These are phyloP conservation scores for Andrena trimmerana DNA, from an alignment of 2,888 invertebrate genomes.

Conservation along the genomic window DNA sequence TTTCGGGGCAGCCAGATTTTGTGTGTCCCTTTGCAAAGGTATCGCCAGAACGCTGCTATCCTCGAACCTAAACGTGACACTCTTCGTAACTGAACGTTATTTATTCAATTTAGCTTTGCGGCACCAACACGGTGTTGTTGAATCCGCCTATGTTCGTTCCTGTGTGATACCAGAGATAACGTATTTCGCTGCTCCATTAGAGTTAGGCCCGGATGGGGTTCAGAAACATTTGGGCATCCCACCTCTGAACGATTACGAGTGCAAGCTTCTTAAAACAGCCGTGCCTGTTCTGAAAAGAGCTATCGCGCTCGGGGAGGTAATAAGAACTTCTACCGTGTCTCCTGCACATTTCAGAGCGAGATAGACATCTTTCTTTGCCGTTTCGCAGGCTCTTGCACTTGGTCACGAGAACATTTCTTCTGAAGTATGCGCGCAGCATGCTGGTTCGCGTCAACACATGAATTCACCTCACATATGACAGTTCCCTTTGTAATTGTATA, in stretches of 20 bases:
- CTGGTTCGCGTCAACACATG: too few species aligned
- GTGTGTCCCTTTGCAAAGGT: slow-evolving; percentile 87
- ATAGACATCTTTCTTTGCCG: background rate
- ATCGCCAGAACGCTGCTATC: background rate
- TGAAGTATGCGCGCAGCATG: slow-evolving; percentile 22
- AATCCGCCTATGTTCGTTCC: slow-evolving; percentile 79
- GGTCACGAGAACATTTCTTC: slow-evolving; percentile 22
- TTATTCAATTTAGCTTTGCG: slow-evolving; percentile 49
- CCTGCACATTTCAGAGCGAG: background rate
- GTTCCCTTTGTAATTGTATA: slow-evolving; percentile 2
- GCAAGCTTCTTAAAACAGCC: slow-evolving; percentile 67
- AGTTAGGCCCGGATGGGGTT: slow-evolving; percentile 79
- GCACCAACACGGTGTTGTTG: slow-evolving; percentile 71
- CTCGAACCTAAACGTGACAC: background rate
- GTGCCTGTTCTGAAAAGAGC: slow-evolving; percentile 68
- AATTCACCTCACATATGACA: background rate
- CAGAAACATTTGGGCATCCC: slow-evolving; percentile 78
- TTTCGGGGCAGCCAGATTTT: slow-evolving; percentile 88
- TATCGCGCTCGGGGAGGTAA: slow-evolving; percentile 76
- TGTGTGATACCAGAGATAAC: slow-evolving; percentile 76
- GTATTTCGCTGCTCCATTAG: slow-evolving; percentile 77
- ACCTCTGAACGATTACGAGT: slow-evolving; percentile 72
- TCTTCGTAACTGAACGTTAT: background rate
- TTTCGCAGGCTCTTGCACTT: slow-evolving; percentile 47
- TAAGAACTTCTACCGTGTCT: background rate